These are phyloP conservation scores for Erethizon dorsatum DNA, from an alignment of 2,797 vertebrate genomes.

Conservation along the genomic window DNA sequence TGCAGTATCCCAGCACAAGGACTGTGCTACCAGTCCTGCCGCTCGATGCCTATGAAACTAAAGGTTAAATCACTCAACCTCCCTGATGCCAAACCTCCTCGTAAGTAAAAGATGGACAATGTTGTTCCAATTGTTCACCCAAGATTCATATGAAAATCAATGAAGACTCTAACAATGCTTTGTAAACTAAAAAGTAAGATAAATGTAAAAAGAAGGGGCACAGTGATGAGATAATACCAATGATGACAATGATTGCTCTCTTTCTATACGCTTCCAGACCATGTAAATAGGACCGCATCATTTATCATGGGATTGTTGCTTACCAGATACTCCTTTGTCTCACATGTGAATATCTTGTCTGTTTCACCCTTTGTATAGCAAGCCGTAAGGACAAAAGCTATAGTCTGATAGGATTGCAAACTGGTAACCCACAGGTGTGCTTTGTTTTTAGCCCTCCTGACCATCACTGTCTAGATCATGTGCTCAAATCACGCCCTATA, in stretches of 20 bases:
- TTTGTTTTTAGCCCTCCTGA: neutral
- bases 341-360: neutral
- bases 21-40: neutral
- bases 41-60: neutral
- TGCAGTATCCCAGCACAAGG: neutral
- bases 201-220: neutral
- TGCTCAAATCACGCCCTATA: neutral
- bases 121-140: neutral
- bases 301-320: neutral
- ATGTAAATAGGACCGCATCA: neutral
- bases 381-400: neutral
- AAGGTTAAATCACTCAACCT: neutral
- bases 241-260: neutral
- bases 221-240: neutral
- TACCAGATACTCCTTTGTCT: neutral
- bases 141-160: neutral
- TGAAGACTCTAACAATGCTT: neutral
- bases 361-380: neutral
- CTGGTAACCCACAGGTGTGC: neutral
- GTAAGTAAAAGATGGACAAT: neutral
- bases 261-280: neutral
- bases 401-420: neutral
- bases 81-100: neutral
- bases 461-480: neutral
- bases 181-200: slow-evolving; percentile 10